A percentile compares a stretch with the other conserved stretches of the same genome.
phyloP scores from a whole-genome alignment of 2,113 vertebrate genomes.

The Gorsachius goisagi region DNA sequence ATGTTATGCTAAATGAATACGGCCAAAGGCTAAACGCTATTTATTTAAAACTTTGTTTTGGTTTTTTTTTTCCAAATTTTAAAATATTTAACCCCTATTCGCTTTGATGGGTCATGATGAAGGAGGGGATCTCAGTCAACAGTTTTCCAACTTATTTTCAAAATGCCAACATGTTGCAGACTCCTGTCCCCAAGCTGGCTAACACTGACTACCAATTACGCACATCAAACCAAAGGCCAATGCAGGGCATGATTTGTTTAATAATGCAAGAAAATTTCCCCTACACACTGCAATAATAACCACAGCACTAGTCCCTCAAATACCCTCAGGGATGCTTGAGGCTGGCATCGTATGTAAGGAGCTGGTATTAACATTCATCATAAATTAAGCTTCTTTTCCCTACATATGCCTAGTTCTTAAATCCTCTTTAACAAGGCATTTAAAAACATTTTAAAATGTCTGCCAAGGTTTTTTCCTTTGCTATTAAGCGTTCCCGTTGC shows the following conservation, averaged over 20 bases:
- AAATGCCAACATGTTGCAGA: not conserved
- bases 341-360: not conserved
- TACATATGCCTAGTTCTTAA: not conserved
- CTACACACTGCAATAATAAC: not conserved
- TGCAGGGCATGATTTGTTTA: slow-evolving; percentile 6
- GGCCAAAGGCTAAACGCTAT: not conserved
- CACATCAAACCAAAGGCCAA: not conserved
- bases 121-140: not conserved
- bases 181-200: not conserved
- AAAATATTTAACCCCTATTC: not conserved
- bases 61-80: not conserved
- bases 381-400: slow-evolving; percentile 51
- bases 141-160: not conserved
- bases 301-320: slow-evolving; percentile 1
- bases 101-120: not conserved
- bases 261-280: slow-evolving; percentile 13
- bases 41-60: not conserved
- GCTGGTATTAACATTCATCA: slow-evolving; percentile 33
- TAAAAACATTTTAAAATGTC: slow-evolving; percentile 6
- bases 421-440: slow-evolving; percentile 33
- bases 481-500: not conserved
- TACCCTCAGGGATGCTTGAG: slow-evolving; percentile 9
- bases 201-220: not conserved
- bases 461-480: not conserved
- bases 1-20: not conserved